phyloP scores from a whole-genome alignment of 2,113 vertebrate species.

The Sinocyclocheilus rhinocerous region DNA sequence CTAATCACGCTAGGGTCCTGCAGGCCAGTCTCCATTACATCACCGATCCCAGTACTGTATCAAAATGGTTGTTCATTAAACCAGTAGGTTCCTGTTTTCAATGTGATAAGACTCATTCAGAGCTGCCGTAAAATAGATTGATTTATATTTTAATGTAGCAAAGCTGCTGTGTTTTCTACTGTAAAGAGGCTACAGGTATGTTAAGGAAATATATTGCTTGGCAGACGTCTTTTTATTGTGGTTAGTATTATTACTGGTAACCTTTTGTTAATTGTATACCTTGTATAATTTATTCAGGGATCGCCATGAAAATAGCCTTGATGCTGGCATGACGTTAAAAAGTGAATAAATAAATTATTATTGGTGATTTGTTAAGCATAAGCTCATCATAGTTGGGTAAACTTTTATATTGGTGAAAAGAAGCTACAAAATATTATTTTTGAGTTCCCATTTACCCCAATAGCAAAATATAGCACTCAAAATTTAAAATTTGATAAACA shows the following conservation, averaged over 20 bases:
- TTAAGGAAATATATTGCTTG: background rate
- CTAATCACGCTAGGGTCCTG: background rate
- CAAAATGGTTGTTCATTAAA: slow-evolving; percentile 3
- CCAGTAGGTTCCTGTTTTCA: background rate
- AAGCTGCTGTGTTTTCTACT: background rate
- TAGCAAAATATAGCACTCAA: too few relatives aligned
- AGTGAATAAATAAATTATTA: background rate
- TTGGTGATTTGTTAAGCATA: background rate
- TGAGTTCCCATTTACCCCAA: too few relatives aligned
- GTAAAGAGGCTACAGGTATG: background rate
- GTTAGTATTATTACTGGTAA: too few relatives aligned
- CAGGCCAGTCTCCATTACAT: background rate
- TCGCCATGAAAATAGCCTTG: too few relatives aligned
- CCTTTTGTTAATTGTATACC: too few relatives aligned
- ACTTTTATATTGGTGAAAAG: background rate
- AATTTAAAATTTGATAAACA: too few relatives aligned
- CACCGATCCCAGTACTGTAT: background rate
- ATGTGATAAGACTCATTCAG: background rate
- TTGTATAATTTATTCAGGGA: too few relatives aligned
- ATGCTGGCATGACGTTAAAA: too few relatives aligned
- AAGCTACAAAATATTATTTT: background rate
- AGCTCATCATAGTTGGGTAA: background rate
- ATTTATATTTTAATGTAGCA: background rate
- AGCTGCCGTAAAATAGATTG: background rate
- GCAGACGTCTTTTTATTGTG: too few relatives aligned